A percentile compares a stretch with the other conserved stretches of the same genome.
These are phyloP conservation scores for Drosophila rellima DNA, from an alignment of 2,888 invertebrate genomes.

Conservation along the genomic window DNA sequence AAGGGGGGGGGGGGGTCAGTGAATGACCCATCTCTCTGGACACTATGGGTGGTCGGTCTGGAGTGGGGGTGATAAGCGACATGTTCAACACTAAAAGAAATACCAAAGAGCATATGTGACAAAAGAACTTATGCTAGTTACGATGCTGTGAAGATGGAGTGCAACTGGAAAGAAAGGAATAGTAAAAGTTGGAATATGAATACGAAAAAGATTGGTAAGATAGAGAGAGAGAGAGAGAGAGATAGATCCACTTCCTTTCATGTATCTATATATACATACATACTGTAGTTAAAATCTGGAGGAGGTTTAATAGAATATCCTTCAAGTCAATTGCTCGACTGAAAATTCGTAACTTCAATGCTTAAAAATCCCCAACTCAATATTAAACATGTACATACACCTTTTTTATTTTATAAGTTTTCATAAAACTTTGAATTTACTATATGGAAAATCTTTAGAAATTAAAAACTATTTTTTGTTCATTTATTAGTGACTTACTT, in stretches of 20 bases:
- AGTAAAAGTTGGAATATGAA: not conserved
- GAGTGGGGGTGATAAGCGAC: conserved; percentile 24
- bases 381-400: no score
- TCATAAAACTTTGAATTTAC: no score
- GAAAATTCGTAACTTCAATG: no score
- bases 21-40: conserved; percentile 46
- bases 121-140: conserved; percentile 22
- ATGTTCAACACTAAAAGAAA: conserved; percentile 34
- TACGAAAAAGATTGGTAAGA: not conserved
- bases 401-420: no score
- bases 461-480: no score
- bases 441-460: no score
- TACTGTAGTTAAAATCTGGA: no score
- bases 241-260: not conserved
- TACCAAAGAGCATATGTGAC: conserved; percentile 40
- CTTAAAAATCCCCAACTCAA: no score
- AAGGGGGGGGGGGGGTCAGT: conserved; percentile 30
- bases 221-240: not conserved
- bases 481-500: not conserved
- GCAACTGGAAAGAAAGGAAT: not conserved
- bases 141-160: conserved; percentile 14
- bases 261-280: no score
- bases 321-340: no score
- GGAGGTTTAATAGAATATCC: no score
- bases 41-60: conserved; percentile 51